Percentiles rank a stretch among this genome's conserved stretches.
Conservation (phyloP, 2,113 vertebrate genomes). For the Uria lomvia region DNA sequence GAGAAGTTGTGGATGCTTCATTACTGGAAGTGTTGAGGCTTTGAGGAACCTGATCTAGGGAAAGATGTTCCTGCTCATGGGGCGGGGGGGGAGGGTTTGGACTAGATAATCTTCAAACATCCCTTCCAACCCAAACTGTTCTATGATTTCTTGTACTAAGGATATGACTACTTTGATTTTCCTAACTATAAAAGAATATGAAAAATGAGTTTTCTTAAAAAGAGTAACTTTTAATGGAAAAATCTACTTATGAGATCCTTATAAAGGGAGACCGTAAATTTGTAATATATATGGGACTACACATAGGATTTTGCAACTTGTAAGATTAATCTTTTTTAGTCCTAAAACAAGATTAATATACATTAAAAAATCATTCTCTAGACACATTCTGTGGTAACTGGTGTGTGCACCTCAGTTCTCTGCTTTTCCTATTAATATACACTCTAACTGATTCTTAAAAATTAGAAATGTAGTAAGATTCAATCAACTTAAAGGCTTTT, state of each 20-base stretch:
- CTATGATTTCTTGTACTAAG: background rate
- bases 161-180: background rate
- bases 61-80: background rate
- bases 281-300: background rate
- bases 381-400: background rate
- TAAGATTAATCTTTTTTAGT: background rate
- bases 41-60: background rate
- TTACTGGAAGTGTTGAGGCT: background rate
- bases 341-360: background rate
- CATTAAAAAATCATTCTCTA: background rate
- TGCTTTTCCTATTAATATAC: background rate
- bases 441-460: background rate
- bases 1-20: background rate
- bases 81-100: background rate
- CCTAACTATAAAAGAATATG: background rate
- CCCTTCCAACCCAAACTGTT: background rate
- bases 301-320: background rate
- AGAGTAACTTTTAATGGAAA: background rate
- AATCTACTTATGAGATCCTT: background rate
- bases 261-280: background rate
- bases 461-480: background rate
- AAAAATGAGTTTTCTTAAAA: background rate
- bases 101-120: background rate
- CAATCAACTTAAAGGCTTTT: background rate
- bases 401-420: background rate